Evolutionary conservation across 2,888 invertebrate species (phyloP), one percentile per base, ranked within the genome.

Genomic region (Eupithecia insigniata): DNA sequence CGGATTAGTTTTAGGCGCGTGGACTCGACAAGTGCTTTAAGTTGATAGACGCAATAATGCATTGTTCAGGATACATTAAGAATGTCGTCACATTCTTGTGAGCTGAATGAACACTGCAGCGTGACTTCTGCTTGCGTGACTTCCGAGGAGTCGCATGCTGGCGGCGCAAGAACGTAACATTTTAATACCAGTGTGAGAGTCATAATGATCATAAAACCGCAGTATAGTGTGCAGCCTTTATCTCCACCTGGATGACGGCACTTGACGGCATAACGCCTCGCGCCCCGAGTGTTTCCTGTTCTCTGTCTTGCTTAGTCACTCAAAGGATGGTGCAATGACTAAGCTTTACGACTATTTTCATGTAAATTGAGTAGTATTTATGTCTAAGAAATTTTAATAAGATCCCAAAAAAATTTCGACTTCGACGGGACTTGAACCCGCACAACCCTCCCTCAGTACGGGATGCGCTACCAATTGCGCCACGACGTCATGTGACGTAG

Each of bases 261-360:
- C 68, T 46, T 69, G 68, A 71, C 51, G 64, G 61, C 61, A 55
- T 73, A 73, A 51, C 66, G 55, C 70, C 65, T 65, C 64, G 65
- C 65, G 1, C 51, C 66, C 67, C 1, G 61, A 74, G 73, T 68
- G 70, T 68, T 71, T 68, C 68, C 68, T 71, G 73, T 51, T 66
- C 61, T 66, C 39, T 61, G 58, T 16, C 58, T 7, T 6, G 30
- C 58, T 16, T 16, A 16, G 30, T 60, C 58, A 60, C 30, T 28
- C 28, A 60, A 30, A 30, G 58, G 22, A 58, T 58, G 28, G 6
- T 16, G 28, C 28, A 30, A 26, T 58, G 7, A 30, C 7, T 16
- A 28, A 58, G 51, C 12, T 51, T 10, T 22, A n/a, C 1, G 51
- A 18, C 7, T 43, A 43, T n/a, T 1, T 22, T 22, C 22, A 55